A percentile compares a stretch with the other conserved stretches of the same genome.
phyloP scores from a whole-genome alignment of 2,888 invertebrate genomes.

The Catocala fraxini region DNA sequence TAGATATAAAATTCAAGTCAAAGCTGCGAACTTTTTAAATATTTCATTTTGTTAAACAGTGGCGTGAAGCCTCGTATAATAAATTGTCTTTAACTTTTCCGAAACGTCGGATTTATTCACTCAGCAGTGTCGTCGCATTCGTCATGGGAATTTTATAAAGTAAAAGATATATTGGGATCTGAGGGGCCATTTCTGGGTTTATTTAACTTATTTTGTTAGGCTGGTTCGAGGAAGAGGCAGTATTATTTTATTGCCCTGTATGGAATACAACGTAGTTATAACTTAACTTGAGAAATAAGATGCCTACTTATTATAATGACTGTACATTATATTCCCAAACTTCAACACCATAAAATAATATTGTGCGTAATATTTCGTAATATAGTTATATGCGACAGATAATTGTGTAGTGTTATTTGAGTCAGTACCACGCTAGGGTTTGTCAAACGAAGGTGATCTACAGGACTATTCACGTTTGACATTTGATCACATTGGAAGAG shows the following conservation, averaged over 20 bases:
- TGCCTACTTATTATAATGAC: no score
- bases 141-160: slow-evolving; percentile 50
- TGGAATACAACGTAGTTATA: background rate
- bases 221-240: background rate
- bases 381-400: no score
- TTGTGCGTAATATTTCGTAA: no score
- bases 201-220: slow-evolving; percentile 22
- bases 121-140: slow-evolving; percentile 48
- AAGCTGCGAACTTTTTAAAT: slow-evolving; percentile 52
- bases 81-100: slow-evolving; percentile 68
- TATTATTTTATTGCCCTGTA: background rate
- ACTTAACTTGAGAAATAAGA: background rate
- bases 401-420: no score
- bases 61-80: slow-evolving; percentile 65
- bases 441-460: no score
- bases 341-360: no score
- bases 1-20: slow-evolving; percentile 20
- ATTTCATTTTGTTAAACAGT: slow-evolving; percentile 67
- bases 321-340: no score
- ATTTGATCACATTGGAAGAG: no score
- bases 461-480: no score
- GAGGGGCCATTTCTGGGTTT: slow-evolving; percentile 24
- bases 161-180: slow-evolving; percentile 37
- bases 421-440: no score
- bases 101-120: slow-evolving; percentile 58